Evolutionary conservation across 1,140 invertebrate genomes (phyloP).

Genomic region (Mamestra configurata): DNA sequence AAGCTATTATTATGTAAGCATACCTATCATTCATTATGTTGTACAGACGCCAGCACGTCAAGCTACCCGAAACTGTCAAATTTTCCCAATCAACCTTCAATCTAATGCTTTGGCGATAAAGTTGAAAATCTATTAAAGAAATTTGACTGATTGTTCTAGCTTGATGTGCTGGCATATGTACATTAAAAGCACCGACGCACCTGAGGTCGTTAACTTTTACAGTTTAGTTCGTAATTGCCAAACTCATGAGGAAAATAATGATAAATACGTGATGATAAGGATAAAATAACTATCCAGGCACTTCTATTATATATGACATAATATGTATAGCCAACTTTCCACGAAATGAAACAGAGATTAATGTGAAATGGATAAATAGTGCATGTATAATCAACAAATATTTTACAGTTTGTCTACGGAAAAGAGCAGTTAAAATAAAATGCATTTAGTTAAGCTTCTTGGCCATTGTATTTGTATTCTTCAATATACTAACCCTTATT

Average conservation of each 20-base stretch:
- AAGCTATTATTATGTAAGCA: slow-evolving; percentile 12
- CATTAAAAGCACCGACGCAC: slow-evolving; percentile 6
- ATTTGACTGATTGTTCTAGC: too few relatives aligned
- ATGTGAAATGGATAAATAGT: not conserved
- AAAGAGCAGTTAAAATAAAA: too few relatives aligned
- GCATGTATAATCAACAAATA: not conserved
- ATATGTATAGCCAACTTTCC: not conserved
- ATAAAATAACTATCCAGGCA: not conserved
- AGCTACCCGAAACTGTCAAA: too few relatives aligned
- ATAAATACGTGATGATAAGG: not conserved
- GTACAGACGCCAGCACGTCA: too few relatives aligned
- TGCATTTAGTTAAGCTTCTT: too few relatives aligned
- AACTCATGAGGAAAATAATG: not conserved
- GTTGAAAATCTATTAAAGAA: too few relatives aligned
- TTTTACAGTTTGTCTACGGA: too few relatives aligned
- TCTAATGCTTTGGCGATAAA: too few relatives aligned
- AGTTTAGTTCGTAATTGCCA: slow-evolving; percentile 16
- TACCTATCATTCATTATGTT: slow-evolving; percentile 1
- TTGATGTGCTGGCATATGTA: too few relatives aligned
- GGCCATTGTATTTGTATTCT: too few relatives aligned
- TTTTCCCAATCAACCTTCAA: too few relatives aligned
- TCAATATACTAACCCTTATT: too few relatives aligned
- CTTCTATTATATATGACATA: not conserved
- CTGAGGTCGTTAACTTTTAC: slow-evolving; percentile 38
- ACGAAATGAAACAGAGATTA: not conserved